Evolutionary conservation across 2,113 vertebrate species (phyloP), one percentile per base, ranked within the genome.

Genomic region (Calidris pygmaea): DNA sequence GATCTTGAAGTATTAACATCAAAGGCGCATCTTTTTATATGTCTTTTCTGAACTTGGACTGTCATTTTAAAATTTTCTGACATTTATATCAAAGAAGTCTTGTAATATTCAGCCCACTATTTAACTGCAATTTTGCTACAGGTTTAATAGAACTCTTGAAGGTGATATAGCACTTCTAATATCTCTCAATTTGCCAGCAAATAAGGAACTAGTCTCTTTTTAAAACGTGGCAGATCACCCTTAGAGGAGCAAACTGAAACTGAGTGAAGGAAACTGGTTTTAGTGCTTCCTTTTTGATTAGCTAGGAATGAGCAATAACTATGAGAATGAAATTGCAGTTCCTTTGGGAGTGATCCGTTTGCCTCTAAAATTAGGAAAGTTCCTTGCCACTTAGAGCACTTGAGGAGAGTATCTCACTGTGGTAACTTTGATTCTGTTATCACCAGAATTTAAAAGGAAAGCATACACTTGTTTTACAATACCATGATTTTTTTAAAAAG

Each of bases 51-150:
- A 96, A 96, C 72, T 87, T 96, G 95, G 95, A 94, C 93, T 94
- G 92, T 96, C 95, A 76, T 97, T 98, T 97, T 97, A 96, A 95
- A 94, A 8, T 96, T 97, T 98, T 97, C 96, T 95, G 95, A 97
- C 67, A 66, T 97, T 98, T 98, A 66, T 97, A 97, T 98, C 78
- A 85, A 97, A 94, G 90, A 90, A 65, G 93, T 91, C 90, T 96
- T 96, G 95, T 95, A 95, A 86, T 97, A 95, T 88, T 96, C 75
- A 93, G 67, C 95, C 95, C 74, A 12, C 71, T 94, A 41, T 59
- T 93, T 92, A 96, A 89, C 96, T 97, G 93, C 93, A 74, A 3
- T 96, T 97, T 97, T 97, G 94, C 91, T 95, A 34, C 84, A 77
- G 81, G 66, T 95, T 96, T 97, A 83, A 75, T 95, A 96, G 70